Evolutionary conservation across 2,113 vertebrate species (phyloP).

Genomic region (Ovis canadensis): DNA sequence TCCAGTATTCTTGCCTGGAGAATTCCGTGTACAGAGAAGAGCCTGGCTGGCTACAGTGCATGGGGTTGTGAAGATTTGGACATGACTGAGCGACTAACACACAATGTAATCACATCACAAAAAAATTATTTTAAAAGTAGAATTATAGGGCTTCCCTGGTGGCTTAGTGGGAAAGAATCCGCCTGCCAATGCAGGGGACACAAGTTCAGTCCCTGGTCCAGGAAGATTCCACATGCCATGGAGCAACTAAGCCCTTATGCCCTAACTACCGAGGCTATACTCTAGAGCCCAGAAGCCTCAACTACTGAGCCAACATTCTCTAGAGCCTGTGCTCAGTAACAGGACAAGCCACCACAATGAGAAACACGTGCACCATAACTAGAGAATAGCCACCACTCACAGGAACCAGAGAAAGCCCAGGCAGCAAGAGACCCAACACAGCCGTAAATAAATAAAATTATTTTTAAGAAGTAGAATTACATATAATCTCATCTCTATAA

Average conservation of each 20-base stretch:
- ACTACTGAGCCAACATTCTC: not conserved
- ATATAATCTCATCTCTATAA: not conserved
- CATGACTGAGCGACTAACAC: not conserved
- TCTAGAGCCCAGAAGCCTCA: not conserved
- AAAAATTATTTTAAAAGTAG: slow-evolving; percentile 37
- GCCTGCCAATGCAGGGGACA: not conserved
- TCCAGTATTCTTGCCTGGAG: not conserved
- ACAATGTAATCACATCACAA: not conserved
- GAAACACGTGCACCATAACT: not conserved
- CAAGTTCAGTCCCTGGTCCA: not conserved
- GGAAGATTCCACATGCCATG: not conserved
- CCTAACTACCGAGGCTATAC: not conserved
- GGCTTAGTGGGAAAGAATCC: not conserved
- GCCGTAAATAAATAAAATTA: not conserved
- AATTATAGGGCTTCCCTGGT: not conserved
- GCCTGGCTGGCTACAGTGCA: not conserved
- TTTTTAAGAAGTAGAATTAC: slow-evolving; percentile 15
- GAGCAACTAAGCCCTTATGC: not conserved
- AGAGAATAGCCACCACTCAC: not conserved
- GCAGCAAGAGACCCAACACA: not conserved
- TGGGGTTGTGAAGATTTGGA: not conserved
- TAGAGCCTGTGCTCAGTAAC: not conserved
- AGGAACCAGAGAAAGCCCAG: not conserved
- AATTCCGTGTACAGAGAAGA: not conserved
- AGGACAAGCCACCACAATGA: not conserved